These are phyloP conservation scores for Hycleus cichorii DNA, from an alignment of 1,140 invertebrate species.

Conservation along the genomic window DNA sequence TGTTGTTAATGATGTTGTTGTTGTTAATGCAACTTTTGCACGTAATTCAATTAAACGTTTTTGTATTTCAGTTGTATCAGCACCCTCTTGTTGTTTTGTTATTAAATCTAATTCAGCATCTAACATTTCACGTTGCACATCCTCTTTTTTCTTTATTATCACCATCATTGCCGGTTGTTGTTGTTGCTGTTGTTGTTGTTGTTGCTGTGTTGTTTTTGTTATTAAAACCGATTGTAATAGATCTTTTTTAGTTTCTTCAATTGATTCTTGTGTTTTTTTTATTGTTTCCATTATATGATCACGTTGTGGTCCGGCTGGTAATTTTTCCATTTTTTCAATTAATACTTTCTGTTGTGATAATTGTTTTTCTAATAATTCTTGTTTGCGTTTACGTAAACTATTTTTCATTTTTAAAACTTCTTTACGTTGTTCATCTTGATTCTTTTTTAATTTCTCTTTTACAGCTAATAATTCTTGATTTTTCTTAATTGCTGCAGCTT, in stretches of 20 bases:
- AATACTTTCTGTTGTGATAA: constrained; percentile 67
- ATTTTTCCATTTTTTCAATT: constrained; percentile 65
- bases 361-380: constrained; percentile 70
- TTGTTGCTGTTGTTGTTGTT: too few species aligned
- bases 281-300: constrained; percentile 63
- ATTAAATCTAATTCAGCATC: constrained; percentile 85
- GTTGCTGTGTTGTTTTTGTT: constrained; percentile 13
- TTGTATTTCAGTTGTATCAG: constrained; percentile 62
- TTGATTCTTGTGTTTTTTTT: constrained; percentile 65
- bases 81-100: constrained; percentile 65
- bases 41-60: constrained; percentile 66
- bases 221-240: constrained; percentile 34
- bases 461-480: constrained; percentile 54
- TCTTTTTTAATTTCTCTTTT: constrained; percentile 56
- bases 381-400: constrained; percentile 68
- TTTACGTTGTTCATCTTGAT: constrained; percentile 58
- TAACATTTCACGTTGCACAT: constrained; percentile 62
- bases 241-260: constrained; percentile 68
- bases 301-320: constrained; percentile 53
- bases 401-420: constrained; percentile 64
- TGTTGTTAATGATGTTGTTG: too few species aligned
- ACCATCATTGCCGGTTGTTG: too few species aligned
- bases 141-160: constrained; percentile 42
- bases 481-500: constrained; percentile 53
- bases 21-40: constrained; percentile 46